phyloP scores from a whole-genome alignment of 2,888 invertebrate genomes.

The Tetropium fuscum region DNA sequence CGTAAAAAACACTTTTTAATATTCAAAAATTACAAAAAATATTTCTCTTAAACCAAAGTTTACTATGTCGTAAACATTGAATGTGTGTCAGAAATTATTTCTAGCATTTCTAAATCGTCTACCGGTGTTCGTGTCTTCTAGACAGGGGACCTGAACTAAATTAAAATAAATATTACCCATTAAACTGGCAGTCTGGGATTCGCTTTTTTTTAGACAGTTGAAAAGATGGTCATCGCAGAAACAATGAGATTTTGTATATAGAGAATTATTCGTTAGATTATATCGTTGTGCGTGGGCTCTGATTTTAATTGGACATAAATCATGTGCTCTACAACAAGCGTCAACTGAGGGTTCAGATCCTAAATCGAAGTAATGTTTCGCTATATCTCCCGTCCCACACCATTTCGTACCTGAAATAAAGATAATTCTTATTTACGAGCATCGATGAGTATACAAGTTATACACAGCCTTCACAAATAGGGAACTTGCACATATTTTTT shows the following conservation, averaged over 20 bases:
- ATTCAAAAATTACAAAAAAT: background rate
- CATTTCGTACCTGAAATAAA: conserved; percentile 83
- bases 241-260: conserved; percentile 92
- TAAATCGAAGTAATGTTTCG: conserved; percentile 85
- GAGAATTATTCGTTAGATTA: conserved; percentile 85
- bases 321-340: conserved; percentile 90
- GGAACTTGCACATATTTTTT: too few relatives aligned
- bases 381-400: conserved; percentile 93
- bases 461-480: too few relatives aligned
- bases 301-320: conserved; percentile 88
- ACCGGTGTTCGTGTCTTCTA: conserved; percentile 69
- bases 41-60: background rate
- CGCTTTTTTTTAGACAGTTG: conserved; percentile 79
- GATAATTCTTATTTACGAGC: conserved; percentile 11
- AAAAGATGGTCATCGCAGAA: conserved; percentile 87
- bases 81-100: conserved; percentile 47
- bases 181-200: conserved; percentile 77
- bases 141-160: conserved; percentile 80
- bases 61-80: background rate
- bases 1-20: background rate
- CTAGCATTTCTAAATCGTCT: conserved; percentile 42
- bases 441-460: too few relatives aligned
- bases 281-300: conserved; percentile 78
- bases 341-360: conserved; percentile 81
- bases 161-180: conserved; percentile 92